Evolutionary conservation across 2,888 invertebrate genomes (phyloP), one percentile per base, ranked within the genome.

Genomic region (Netelia virgata): DNA sequence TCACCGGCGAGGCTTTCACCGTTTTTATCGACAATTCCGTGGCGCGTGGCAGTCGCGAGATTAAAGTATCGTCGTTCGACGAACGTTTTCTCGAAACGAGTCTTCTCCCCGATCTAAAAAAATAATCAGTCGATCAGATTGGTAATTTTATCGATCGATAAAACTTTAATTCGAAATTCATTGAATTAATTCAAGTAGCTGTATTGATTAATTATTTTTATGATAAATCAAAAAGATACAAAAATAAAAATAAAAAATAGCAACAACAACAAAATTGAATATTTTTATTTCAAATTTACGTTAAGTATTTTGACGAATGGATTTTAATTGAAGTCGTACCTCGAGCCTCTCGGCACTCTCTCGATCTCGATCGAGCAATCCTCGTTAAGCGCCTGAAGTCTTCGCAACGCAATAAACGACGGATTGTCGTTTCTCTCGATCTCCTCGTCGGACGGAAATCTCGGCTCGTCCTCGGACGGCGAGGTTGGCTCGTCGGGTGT

Each of bases 21-120:
- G 83, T 74, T 69, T 87, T 82, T 70, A 91, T 89, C 72, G 89
- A 87, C 36, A 90, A 57, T 79, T 89, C 89, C 6, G 89, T 89
- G 47, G 89, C 87, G 18, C 88, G 87, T 59, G 90, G 89, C 28
- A 90, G 66, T 50, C 88, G 84, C 10, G 90, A 87, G 23, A 88
- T 85, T 53, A 78, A 28, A 55, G 55, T 75, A 16, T 83, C 53
- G 64, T 83, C 80, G 61, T 76, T 79, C 9, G 75, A 18, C 28
- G 72, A 61, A 36, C 75, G 80, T 43, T 83, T 83, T 28, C 75
- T 81, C 57, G 79, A 66, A 14, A 76, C 70, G 50, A 80, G 28
- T 53, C 70, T 80, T 68, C 83, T 41, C 10, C 59, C 59, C 2
- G 72, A 20, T 28, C 83, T 83, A 43, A 16, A 79, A 79, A 83